phyloP scores from a whole-genome alignment of 2,888 invertebrate species.

The Aricia artaxerxes region DNA sequence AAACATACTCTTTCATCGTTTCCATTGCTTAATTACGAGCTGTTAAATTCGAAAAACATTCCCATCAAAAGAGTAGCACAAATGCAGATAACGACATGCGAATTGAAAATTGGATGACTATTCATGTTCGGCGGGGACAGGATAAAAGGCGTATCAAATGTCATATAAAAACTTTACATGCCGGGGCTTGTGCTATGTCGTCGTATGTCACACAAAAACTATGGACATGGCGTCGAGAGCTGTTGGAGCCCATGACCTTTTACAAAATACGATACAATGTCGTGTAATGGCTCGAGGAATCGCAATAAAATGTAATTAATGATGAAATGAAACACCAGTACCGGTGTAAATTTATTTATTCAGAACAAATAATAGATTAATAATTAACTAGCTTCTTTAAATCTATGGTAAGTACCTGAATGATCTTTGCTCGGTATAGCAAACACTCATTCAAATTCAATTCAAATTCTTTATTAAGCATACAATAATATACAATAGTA shows the following conservation, averaged over 20 bases:
- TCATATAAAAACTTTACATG: slow-evolving; percentile 11
- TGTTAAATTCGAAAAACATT: slow-evolving; percentile 16
- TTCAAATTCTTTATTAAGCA: too few relatives aligned
- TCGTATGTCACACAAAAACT: slow-evolving; percentile 3
- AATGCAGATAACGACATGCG: slow-evolving; percentile 19
- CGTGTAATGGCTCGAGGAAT: not conserved
- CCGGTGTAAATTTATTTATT: too few relatives aligned
- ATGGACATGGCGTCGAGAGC: slow-evolving; percentile 18
- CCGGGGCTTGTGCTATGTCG: slow-evolving; percentile 1
- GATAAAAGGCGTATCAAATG: slow-evolving; percentile 17
- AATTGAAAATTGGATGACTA: slow-evolving; percentile 17
- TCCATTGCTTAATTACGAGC: slow-evolving; percentile 7
- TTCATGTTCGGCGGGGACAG: slow-evolving; percentile 6
- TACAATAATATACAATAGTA: too few relatives aligned
- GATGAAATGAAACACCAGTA: not conserved
- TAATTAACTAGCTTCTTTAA: too few relatives aligned
- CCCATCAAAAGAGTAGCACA: not conserved
- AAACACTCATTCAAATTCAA: too few relatives aligned
- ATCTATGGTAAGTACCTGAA: too few relatives aligned
- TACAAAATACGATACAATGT: not conserved
- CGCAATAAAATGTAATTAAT: not conserved
- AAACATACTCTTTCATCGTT: not conserved
- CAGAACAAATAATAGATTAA: too few relatives aligned
- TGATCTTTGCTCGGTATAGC: too few relatives aligned
- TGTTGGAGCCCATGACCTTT: not conserved